phyloP scores from a whole-genome alignment of 92 coral and sea anemone genomes.

The Zoanthus solanderi region DNA sequence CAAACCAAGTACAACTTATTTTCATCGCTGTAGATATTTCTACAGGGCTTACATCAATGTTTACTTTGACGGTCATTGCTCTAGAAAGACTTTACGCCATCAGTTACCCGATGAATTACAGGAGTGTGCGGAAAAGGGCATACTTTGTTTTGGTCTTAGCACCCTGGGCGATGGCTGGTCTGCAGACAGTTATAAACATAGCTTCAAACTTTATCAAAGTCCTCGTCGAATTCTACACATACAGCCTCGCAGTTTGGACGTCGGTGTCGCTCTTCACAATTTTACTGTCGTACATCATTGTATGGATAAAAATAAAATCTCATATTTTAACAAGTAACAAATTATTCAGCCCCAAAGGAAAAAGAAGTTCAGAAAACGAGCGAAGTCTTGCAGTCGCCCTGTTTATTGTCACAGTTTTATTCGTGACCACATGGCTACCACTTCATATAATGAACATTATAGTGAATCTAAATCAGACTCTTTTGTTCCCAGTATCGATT shows the following conservation, averaged over 20 bases:
- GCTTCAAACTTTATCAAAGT: constrained; percentile 5
- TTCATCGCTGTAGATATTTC: constrained; percentile 27
- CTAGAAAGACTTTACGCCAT: constrained; percentile 36
- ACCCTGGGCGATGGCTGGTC: constrained; percentile 23
- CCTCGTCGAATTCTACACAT: not conserved
- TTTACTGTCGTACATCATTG: constrained; percentile 16
- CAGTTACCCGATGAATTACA: constrained; percentile 22
- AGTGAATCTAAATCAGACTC: constrained; percentile 8
- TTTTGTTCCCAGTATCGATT: constrained; percentile 4
- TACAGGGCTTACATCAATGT: constrained; percentile 32
- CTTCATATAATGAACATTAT: constrained; percentile 42
- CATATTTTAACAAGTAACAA: constrained; percentile 1
- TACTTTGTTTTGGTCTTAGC: not conserved
- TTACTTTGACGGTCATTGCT: constrained; percentile 33
- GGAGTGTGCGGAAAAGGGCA: not conserved
- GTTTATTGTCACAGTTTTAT: constrained; percentile 40
- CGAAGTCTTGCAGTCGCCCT: constrained; percentile 22
- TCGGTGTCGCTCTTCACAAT: constrained; percentile 32
- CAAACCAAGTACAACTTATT: not conserved
- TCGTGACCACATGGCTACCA: constrained; percentile 34
- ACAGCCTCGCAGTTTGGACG: constrained; percentile 37
- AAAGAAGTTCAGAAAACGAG: constrained; percentile 23
- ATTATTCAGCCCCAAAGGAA: constrained; percentile 6
- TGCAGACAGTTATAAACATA: constrained; percentile 3
- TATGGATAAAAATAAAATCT: constrained; percentile 36